Evolutionary conservation across 2,113 vertebrate species (phyloP).

Genomic region (Coryphaenoides rupestris): DNA sequence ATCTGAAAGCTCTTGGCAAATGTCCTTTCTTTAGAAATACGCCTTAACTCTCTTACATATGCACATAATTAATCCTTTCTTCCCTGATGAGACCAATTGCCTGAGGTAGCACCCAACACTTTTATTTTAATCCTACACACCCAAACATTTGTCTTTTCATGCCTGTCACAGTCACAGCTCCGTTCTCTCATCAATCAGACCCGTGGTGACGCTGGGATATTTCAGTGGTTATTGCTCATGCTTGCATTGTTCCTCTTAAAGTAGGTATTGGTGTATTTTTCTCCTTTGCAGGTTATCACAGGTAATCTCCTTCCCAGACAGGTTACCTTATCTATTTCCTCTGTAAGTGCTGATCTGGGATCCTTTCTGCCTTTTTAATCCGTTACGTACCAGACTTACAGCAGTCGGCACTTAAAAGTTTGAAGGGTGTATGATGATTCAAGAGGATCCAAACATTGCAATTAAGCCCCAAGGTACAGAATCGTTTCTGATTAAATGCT

Average conservation of each 20-base stretch:
- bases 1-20: slow-evolving; percentile 18
- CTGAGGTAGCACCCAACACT: slow-evolving; percentile 7
- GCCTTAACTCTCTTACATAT: slow-evolving; percentile 27
- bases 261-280: neutral
- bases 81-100: slow-evolving; percentile 28
- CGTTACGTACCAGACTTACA: slow-evolving; percentile 2
- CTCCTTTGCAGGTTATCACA: neutral
- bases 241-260: slow-evolving; percentile 6
- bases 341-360: slow-evolving; percentile 22
- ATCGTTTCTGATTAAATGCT: too few species aligned
- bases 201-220: neutral
- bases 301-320: slow-evolving; percentile 27
- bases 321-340: slow-evolving; percentile 27
- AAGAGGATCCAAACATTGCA: too few species aligned
- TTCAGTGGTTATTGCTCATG: slow-evolving; percentile 31
- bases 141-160: slow-evolving; percentile 27
- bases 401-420: too few species aligned
- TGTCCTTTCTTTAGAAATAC: slow-evolving; percentile 28
- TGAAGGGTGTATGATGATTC: too few species aligned
- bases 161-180: slow-evolving; percentile 18
- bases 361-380: slow-evolving; percentile 33
- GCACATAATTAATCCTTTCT: slow-evolving; percentile 37
- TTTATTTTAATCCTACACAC: slow-evolving; percentile 27
- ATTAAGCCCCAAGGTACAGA: too few species aligned
- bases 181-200: slow-evolving; percentile 12